Evolutionary conservation across 2,113 vertebrate species (phyloP), one percentile per base, ranked within the genome.

Genomic region (Ondatra zibethicus): DNA sequence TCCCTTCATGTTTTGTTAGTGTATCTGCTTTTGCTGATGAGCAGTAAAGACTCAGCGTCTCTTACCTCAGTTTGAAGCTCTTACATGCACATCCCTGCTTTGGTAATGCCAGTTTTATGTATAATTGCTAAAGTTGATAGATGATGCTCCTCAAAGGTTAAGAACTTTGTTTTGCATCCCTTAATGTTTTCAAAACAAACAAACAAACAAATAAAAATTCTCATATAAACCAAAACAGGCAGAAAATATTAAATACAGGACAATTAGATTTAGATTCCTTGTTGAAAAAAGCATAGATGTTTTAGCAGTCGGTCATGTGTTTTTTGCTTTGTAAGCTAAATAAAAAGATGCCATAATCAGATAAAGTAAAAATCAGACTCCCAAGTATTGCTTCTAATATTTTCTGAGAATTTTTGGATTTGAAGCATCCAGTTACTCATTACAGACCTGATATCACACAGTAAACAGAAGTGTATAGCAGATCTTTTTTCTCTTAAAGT

Each of bases 291-390:
- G 12, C 36, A 61, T 25, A 82, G 23, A 16, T 61, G 3, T 3
- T 14, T 55, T 82, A 14, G 23, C 78, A 93, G 72, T 13, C 94
- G 77, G 25, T 94, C 55, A 78, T 96, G 63, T 1, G 14, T 96
- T 96, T 98, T 95, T 84, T 93, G 75, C 96, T 97, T 93, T 97
- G 91, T 96, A 27, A 97, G 93, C 91, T 94, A 23, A 98, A 97
- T 66, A 93, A 93, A 98, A 97, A 95, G 8, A 5, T 94, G 4
- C 63, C 95, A 89, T 29, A 94, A 65, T 90, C 27, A 97, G 55
- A 95, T 70, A 94, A 95, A 70, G 1, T 33, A 93, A 96, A 91
- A 42, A 45, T 39, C 89, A 45, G 63, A 92, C 17, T 89, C 63
- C 85, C 93, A 96, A 90, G 97, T 95, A 88, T 7, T 85, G 19